Conservation (phyloP, 1,140 invertebrate species). For the Drosophila subobscura region DNA sequence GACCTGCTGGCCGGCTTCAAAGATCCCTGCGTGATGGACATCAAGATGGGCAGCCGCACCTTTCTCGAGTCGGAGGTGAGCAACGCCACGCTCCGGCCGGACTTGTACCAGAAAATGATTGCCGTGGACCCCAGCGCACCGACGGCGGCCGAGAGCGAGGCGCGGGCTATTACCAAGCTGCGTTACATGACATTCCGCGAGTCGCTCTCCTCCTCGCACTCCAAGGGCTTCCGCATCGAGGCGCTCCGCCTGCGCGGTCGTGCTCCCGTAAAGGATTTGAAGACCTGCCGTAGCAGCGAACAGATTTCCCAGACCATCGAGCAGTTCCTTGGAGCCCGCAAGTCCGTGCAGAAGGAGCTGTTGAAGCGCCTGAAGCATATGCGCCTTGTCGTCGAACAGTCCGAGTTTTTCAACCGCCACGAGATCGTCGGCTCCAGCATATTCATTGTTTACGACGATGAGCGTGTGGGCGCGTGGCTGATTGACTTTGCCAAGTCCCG, state of each 20-base stretch:
- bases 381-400: conserved; percentile 91
- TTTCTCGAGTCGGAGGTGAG: conserved; percentile 97
- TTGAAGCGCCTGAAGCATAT: conserved; percentile 91
- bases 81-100: conserved; percentile 90
- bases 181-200: conserved; percentile 98
- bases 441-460: conserved; percentile 95
- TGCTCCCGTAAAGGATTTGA: conserved; percentile 90
- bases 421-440: conserved; percentile 98
- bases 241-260: conserved; percentile 93
- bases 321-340: conserved; percentile 89
- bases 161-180: conserved; percentile 94
- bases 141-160: conserved; percentile 90
- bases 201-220: conserved; percentile 95
- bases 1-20: conserved; percentile 93
- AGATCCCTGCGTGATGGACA: conserved; percentile 95
- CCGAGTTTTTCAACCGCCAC: conserved; percentile 93
- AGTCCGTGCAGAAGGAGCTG: conserved; percentile 88
- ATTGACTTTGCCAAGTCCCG: conserved; percentile 98
- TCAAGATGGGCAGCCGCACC: conserved; percentile 96
- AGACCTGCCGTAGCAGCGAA: conserved; percentile 89
- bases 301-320: conserved; percentile 92
- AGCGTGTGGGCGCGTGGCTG: conserved; percentile 94
- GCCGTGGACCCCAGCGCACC: conserved; percentile 94
- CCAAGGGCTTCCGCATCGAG: conserved; percentile 97
- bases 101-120: conserved; percentile 97